Conservation (phyloP, 1,140 invertebrate genomes). For the Akabosia matsudoensis region DNA sequence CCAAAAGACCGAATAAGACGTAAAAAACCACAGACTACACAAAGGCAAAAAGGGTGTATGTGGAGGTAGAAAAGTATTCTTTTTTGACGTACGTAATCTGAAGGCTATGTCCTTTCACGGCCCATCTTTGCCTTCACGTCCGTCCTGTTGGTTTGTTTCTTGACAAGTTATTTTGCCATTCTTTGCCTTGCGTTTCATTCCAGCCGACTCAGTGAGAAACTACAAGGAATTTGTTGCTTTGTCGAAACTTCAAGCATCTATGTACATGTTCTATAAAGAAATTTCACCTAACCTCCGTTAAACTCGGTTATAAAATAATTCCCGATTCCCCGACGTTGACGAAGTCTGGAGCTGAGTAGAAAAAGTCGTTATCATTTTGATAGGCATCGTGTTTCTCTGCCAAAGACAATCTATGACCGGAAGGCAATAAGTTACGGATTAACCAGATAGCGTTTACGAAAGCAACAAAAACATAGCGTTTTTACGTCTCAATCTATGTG, state of each 20-base stretch:
- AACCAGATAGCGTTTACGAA: neutral
- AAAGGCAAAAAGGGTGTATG: neutral
- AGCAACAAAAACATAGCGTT: neutral
- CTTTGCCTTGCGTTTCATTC: neutral
- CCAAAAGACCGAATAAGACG: neutral
- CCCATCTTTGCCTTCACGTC: neutral
- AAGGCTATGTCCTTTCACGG: neutral
- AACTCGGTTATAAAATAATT: no score
- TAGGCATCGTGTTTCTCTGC: neutral
- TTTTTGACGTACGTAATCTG: neutral
- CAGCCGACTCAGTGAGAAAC: no score
- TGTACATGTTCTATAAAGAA: no score
- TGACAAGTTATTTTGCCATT: neutral
- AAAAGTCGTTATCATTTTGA: conserved; percentile 10
- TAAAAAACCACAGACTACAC: neutral
- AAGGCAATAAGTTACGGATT: neutral
- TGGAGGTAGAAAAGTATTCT: neutral
- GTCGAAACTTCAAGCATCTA: no score
- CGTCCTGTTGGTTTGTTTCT: conserved; percentile 5
- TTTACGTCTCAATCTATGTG: neutral
- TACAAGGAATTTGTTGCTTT: no score
- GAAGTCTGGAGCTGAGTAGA: no score
- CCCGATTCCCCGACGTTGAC: no score
- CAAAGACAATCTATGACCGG: neutral
- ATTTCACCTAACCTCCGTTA: no score